phyloP scores from a whole-genome alignment of 2,113 vertebrate genomes.

The Calonectris borealis region DNA sequence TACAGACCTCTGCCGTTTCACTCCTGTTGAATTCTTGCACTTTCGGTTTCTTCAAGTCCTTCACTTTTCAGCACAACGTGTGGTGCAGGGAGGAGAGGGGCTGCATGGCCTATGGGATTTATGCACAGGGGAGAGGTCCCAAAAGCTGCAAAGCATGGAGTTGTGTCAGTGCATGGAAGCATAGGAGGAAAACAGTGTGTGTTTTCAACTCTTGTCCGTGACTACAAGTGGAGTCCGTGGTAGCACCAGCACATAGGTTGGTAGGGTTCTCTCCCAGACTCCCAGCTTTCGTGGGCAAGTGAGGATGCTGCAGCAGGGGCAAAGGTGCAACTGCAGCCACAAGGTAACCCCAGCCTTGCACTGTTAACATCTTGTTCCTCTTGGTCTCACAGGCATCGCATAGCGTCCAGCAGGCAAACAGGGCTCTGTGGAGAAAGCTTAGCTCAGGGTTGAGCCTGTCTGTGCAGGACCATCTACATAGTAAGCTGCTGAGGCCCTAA shows the following conservation, averaged over 20 bases:
- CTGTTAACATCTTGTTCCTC: background rate
- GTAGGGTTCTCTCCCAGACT: background rate
- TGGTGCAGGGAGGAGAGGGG: background rate
- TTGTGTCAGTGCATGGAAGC: background rate
- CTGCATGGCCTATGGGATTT: background rate
- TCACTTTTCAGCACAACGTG: background rate
- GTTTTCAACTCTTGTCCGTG: background rate
- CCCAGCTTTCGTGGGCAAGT: background rate
- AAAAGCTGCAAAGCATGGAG: background rate
- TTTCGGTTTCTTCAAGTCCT: accelerated
- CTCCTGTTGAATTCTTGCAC: background rate
- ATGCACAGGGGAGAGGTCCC: background rate
- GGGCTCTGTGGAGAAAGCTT: background rate
- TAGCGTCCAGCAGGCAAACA: background rate
- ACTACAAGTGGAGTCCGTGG: background rate
- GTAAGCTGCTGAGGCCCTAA: background rate
- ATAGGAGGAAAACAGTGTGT: background rate
- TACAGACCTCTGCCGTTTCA: background rate
- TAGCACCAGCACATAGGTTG: background rate
- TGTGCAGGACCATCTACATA: background rate
- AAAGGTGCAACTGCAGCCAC: background rate
- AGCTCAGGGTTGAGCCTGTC: background rate
- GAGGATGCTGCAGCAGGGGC: background rate
- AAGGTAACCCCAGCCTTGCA: background rate
- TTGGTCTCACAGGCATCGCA: background rate